These are phyloP conservation scores for Sminthurinus signatus DNA, from an alignment of 1,140 invertebrate genomes.

Conservation along the genomic window DNA sequence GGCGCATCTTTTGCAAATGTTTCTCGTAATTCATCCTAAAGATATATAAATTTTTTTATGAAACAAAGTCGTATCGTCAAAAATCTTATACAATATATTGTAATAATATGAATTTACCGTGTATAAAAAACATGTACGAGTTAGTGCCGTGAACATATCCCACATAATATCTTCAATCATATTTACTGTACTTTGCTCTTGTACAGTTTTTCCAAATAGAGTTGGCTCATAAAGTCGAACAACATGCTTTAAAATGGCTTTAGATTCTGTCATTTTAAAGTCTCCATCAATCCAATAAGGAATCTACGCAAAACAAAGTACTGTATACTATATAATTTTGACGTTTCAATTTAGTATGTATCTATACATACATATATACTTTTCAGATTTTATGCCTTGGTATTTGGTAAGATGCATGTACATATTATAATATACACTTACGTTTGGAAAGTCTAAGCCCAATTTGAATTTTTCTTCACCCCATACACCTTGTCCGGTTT, in stretches of 20 bases:
- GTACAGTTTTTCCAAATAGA: constrained; percentile 8
- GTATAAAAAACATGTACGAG: background rate
- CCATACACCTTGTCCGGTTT: background rate
- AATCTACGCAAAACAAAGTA: constrained; percentile 12
- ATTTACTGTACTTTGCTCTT: constrained; percentile 2
- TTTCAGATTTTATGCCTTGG: too few relatives aligned
- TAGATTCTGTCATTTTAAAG: constrained; percentile 17
- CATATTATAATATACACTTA: too few relatives aligned
- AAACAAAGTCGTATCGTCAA: background rate
- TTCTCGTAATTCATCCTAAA: background rate
- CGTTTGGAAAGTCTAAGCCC: constrained; percentile 20
- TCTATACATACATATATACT: too few relatives aligned
- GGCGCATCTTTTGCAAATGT: background rate
- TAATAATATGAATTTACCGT: constrained; percentile 6
- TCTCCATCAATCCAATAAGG: constrained; percentile 24
- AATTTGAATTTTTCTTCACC: background rate
- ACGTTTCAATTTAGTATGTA: too few relatives aligned
- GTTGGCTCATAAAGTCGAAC: constrained; percentile 3
- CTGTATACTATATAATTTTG: background rate
- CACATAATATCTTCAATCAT: constrained; percentile 21
- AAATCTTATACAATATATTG: background rate
- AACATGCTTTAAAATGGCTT: constrained; percentile 26
- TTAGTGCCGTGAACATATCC: constrained; percentile 11
- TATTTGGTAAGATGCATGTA: too few relatives aligned
- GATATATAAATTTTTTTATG: background rate